Conservation (phyloP, 2,888 invertebrate genomes). For the Drosophila neoperkinsi region DNA sequence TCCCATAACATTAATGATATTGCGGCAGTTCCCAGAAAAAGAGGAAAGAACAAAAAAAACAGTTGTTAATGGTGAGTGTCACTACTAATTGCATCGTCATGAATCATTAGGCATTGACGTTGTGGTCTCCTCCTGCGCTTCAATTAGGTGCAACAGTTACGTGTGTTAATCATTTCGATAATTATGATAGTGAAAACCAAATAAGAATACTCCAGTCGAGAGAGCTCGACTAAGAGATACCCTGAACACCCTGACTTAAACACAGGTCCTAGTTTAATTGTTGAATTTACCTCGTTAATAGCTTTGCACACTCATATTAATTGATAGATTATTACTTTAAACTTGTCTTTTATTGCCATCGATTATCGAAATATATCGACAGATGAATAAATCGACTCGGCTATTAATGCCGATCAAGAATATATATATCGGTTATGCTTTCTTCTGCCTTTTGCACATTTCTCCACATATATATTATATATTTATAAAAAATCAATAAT, state of each 20-base stretch:
- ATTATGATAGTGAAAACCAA: background rate
- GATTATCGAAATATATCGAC: background rate
- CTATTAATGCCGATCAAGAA: background rate
- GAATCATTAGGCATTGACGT: constrained; percentile 34
- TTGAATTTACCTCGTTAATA: background rate
- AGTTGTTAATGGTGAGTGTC: constrained; percentile 10
- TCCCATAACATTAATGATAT: constrained; percentile 13
- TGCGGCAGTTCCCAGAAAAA: constrained; percentile 32
- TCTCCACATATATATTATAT: background rate
- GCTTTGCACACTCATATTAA: background rate
- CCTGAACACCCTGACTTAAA: background rate
- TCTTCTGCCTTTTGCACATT: background rate
- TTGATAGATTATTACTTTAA: background rate
- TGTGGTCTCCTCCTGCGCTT: background rate
- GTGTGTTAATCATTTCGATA: constrained; percentile 19
- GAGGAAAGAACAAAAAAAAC: constrained; percentile 4
- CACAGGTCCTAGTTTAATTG: background rate
- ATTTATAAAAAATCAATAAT: background rate
- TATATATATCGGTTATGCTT: background rate
- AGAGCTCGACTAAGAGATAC: background rate
- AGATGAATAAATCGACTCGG: background rate
- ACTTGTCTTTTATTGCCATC: background rate
- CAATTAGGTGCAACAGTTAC: constrained; percentile 3
- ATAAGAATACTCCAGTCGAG: background rate
- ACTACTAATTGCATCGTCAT: constrained; percentile 24